These are phyloP conservation scores for Trochalopteron elliotii DNA, from an alignment of 2,113 vertebrate genomes.

Conservation along the genomic window DNA sequence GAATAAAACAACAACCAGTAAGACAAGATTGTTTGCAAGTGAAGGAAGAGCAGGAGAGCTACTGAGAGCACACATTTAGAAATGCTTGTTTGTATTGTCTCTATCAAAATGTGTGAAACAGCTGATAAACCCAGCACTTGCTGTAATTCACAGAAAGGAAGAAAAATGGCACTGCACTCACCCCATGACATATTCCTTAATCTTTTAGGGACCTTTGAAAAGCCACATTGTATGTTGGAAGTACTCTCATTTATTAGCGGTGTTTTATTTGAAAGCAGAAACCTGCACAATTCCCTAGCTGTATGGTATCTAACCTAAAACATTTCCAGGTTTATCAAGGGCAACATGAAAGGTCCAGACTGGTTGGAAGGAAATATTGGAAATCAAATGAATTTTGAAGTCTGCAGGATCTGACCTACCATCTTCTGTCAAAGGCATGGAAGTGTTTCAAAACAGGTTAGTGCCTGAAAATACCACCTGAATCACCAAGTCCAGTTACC, in stretches of 20 bases:
- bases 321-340: not conserved
- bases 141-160: not conserved
- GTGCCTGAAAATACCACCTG: not conserved
- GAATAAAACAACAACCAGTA: not conserved
- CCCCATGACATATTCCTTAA: not conserved
- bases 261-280: constrained; percentile 5
- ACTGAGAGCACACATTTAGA: not conserved
- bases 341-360: not conserved
- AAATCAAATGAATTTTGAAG: constrained; percentile 8
- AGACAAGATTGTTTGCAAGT: not conserved
- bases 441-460: not conserved
- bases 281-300: not conserved
- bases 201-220: not conserved
- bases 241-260: not conserved
- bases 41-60: not conserved
- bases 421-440: not conserved
- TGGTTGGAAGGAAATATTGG: not conserved
- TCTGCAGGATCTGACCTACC: not conserved
- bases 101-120: not conserved
- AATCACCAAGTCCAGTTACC: not conserved
- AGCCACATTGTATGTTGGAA: not conserved
- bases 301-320: not conserved
- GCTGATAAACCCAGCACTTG: not conserved
- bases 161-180: not conserved
- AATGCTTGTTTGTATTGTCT: not conserved